Base-by-base conservation (phyloP, 2,797 vertebrate genomes). In the Atherinosoma microstoma region DNA sequence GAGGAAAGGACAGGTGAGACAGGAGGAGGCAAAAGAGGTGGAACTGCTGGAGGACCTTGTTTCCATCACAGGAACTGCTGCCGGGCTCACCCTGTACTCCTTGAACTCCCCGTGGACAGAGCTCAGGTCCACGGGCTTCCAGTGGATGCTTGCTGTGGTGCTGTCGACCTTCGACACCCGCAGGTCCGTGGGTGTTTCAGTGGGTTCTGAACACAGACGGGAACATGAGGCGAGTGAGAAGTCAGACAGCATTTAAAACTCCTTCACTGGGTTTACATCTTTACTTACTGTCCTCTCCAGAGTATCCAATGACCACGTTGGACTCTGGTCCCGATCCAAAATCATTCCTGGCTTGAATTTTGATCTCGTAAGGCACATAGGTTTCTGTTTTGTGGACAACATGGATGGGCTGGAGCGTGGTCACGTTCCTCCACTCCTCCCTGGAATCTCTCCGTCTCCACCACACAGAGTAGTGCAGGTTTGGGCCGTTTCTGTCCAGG, bases 261-360 rank as follows among this genome's bases (percentile, higher is more conserved):
- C 0, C n/a, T 54, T 54, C 20, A 24, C 10, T 24, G 49, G 49
- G 20, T 49, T 22, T 22, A 22, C 42, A 47, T 47, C 45, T 49
- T 22, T 49, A 83, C 97, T 97, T 91, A 99, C 98, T 95, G 89
- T 99, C 97, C 90, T 99, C 98, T 70, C 98, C 98, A 0, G 98
- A 99, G 24, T 95, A 97, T 45, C 98, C 98, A 3, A 94, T 94
- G 80, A 96, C 70, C 1, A 95, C 82, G 29, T 95, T 95, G 0
- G 98, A 97, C 89, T 96, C 96, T 0, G 96, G 95, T 2, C 96
- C 97, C 5, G 73, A 64, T 58, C 98, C 98, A 16, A 97, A 96
- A 64, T 99, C 97, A 0, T 99, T 99, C 76, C 94, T 90, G 0
- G 97, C 96, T 93, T 97, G 97, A 81, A 99, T 95, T 87, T 96